Evolutionary conservation across 2,797 vertebrate genomes (phyloP).

Genomic region (Xyrichtys novacula): DNA sequence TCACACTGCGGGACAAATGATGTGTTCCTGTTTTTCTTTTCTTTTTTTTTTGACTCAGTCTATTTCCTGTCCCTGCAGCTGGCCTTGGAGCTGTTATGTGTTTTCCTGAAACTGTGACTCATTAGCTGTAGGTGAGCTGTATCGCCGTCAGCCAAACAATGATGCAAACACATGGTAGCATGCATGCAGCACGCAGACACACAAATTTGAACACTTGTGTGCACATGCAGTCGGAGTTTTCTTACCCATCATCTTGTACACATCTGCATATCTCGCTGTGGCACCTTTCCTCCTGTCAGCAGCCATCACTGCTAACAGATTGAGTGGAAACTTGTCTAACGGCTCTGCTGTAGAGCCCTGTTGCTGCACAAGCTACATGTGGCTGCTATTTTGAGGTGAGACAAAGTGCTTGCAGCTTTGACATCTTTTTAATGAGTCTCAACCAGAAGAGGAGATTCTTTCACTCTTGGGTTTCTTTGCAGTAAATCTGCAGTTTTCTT

Average conservation of each 20-base stretch:
- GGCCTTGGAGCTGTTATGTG: constrained; percentile 34
- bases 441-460: constrained; percentile 3
- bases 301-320: constrained; percentile 53
- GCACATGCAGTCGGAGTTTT: constrained; percentile 2
- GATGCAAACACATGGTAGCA: constrained; percentile 15
- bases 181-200: not conserved
- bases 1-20: constrained; percentile 25
- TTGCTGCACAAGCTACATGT: constrained; percentile 56
- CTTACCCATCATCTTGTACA: constrained; percentile 1
- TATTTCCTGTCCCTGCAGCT: constrained; percentile 40
- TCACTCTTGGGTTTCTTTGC: constrained; percentile 21
- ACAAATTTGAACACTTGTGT: constrained; percentile 7
- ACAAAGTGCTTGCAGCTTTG: constrained; percentile 38
- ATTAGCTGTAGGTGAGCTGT: constrained; percentile 48
- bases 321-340: constrained; percentile 53
- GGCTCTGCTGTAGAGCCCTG: constrained; percentile 50
- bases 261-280: constrained; percentile 1
- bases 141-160: constrained; percentile 40
- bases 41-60: constrained; percentile 1
- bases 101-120: constrained; percentile 45
- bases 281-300: constrained; percentile 47
- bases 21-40: constrained; percentile 3
- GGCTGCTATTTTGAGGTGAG: constrained; percentile 61
- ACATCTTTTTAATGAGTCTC: constrained; percentile 23
- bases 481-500: constrained; percentile 5